phyloP scores from a whole-genome alignment of 2,888 invertebrate species.

The Timandra comae region DNA sequence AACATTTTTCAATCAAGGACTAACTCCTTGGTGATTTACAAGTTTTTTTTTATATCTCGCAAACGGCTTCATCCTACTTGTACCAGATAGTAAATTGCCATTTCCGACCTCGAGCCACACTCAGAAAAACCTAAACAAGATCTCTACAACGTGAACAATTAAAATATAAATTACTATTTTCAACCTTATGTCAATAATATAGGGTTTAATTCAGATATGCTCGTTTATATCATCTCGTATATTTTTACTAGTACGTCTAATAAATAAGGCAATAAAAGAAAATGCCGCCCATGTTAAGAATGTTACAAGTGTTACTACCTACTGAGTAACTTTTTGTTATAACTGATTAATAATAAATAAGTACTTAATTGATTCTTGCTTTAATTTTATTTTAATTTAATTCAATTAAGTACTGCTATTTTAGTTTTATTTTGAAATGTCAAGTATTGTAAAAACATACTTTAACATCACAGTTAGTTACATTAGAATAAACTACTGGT shows the following conservation, averaged over 20 bases:
- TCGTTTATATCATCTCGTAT: constrained; percentile 8
- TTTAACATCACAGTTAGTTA: too few relatives aligned
- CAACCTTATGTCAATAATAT: constrained; percentile 13
- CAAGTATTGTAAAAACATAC: too few relatives aligned
- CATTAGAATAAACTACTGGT: too few relatives aligned
- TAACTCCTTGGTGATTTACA: constrained; percentile 15
- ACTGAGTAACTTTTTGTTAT: constrained; percentile 6
- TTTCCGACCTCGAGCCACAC: constrained; percentile 35
- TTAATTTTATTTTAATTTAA: too few relatives aligned
- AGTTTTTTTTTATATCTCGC: constrained; percentile 35
- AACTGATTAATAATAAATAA: constrained; percentile 9
- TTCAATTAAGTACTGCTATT: too few relatives aligned
- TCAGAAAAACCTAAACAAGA: constrained; percentile 40
- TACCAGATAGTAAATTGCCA: constrained; percentile 46
- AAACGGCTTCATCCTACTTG: constrained; percentile 46
- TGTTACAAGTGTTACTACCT: constrained; percentile 17
- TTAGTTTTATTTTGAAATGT: too few relatives aligned
- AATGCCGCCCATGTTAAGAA: constrained; percentile 14
- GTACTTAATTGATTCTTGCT: constrained; percentile 9
- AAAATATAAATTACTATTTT: constrained; percentile 17
- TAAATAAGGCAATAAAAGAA: constrained; percentile 12
- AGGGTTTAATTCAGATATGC: constrained; percentile 15
- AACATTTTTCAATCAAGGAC: too few relatives aligned
- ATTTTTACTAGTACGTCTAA: constrained; percentile 8
- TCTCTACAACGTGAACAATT: constrained; percentile 23